phyloP scores from a whole-genome alignment of 2,797 vertebrate genomes.

The Gouania willdenowi region DNA sequence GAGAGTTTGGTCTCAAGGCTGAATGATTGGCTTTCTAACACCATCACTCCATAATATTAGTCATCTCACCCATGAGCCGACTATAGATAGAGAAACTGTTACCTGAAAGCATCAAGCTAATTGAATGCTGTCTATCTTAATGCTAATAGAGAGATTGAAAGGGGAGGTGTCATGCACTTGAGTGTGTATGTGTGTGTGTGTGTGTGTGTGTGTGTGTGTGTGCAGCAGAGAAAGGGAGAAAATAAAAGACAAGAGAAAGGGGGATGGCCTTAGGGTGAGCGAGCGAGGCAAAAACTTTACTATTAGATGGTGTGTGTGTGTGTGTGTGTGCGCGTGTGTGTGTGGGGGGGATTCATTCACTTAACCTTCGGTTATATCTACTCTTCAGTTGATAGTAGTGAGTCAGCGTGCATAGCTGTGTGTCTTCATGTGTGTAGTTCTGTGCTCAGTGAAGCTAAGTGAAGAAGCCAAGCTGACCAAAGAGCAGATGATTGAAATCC shows the following conservation, averaged over 20 bases:
- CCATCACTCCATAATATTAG: constrained; percentile 31
- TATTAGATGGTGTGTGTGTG: constrained; percentile 28
- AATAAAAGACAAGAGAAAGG: neutral
- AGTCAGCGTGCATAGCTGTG: constrained; percentile 3
- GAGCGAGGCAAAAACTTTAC: constrained; percentile 28
- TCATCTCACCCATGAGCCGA: constrained; percentile 39
- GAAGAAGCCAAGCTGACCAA: constrained; percentile 52
- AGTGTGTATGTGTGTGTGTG: constrained; percentile 1
- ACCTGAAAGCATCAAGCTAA: constrained; percentile 58
- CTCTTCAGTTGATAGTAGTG: constrained; percentile 11
- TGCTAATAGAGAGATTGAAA: constrained; percentile 17
- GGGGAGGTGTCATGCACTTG: neutral
- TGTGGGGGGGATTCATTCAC: constrained; percentile 35
- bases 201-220: constrained; percentile 1
- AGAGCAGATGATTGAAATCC: constrained; percentile 44
- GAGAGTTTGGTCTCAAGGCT: constrained; percentile 11
- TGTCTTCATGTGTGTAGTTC: neutral
- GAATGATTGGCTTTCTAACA: constrained; percentile 50
- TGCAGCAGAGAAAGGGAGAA: neutral
- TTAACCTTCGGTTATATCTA: constrained; percentile 26
- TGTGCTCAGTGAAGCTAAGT: constrained; percentile 39
- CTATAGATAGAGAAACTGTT: constrained; percentile 35
- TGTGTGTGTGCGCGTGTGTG: no score
- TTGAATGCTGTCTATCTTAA: constrained; percentile 58
- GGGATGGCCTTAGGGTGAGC: constrained; percentile 24